Percentiles rank a stretch among this genome's conserved stretches.
Conservation (phyloP, 2,888 invertebrate genomes). For the Ennomos erosarius region DNA sequence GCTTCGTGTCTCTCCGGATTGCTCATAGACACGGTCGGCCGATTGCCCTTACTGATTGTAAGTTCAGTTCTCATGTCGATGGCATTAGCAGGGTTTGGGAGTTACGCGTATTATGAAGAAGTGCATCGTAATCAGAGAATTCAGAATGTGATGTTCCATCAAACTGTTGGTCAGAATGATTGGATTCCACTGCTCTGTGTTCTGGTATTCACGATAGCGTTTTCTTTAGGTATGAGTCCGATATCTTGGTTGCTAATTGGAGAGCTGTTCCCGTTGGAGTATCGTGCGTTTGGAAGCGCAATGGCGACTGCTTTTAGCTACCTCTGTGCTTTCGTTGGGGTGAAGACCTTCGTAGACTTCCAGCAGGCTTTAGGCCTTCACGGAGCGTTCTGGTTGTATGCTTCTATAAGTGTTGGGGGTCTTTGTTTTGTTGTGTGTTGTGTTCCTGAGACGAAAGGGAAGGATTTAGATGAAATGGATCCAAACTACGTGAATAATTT, state of each 20-base stretch:
- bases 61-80: slow-evolving; percentile 94
- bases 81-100: slow-evolving; percentile 94
- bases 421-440: slow-evolving; percentile 93
- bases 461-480: slow-evolving; percentile 95
- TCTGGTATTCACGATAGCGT: slow-evolving; percentile 93
- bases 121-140: slow-evolving; percentile 85
- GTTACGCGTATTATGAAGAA: slow-evolving; percentile 92
- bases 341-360: slow-evolving; percentile 94
- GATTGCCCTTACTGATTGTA: slow-evolving; percentile 92
- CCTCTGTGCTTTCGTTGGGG: slow-evolving; percentile 93
- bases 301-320: slow-evolving; percentile 95
- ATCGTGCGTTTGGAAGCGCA: slow-evolving; percentile 94
- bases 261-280: slow-evolving; percentile 93
- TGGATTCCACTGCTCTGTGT: slow-evolving; percentile 94
- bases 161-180: slow-evolving; percentile 87
- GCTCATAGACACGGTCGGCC: slow-evolving; percentile 94
- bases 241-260: slow-evolving; percentile 94
- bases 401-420: slow-evolving; percentile 92
- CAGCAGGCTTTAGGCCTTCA: slow-evolving; percentile 90
- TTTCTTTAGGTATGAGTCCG: slow-evolving; percentile 94
- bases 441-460: slow-evolving; percentile 96
- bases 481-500: slow-evolving; percentile 86
- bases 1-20: slow-evolving; percentile 93
- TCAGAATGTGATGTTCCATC: slow-evolving; percentile 80
- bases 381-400: slow-evolving; percentile 96